These are phyloP conservation scores for Pedetes capensis DNA, from an alignment of 2,113 vertebrate genomes.

Conservation along the genomic window DNA sequence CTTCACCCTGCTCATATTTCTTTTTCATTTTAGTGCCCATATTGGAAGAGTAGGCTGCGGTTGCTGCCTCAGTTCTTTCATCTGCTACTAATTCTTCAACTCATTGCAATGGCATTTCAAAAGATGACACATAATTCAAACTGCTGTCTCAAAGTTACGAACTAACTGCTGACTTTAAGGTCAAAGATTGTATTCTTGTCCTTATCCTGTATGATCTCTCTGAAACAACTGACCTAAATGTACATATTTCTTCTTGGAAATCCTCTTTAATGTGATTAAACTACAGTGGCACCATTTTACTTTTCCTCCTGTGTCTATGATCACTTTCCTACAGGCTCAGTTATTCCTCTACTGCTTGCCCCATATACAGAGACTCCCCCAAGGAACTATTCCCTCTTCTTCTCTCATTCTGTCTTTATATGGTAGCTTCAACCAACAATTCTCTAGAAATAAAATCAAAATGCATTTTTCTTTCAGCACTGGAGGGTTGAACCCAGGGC, in stretches of 20 bases:
- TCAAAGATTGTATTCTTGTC: neutral
- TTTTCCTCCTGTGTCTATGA: neutral
- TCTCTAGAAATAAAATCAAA: neutral
- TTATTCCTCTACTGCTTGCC: neutral
- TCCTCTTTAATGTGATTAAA: neutral
- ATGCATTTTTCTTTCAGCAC: neutral
- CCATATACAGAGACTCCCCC: no score
- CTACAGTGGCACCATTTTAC: rapidly evolving
- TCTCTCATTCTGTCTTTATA: neutral
- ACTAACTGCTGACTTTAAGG: neutral
- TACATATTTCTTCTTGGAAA: neutral
- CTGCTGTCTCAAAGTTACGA: neutral
- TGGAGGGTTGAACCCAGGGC: no score
- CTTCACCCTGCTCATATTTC: neutral
- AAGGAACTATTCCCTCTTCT: neutral
- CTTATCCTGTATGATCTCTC: neutral
- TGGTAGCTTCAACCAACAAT: neutral
- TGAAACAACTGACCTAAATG: neutral
- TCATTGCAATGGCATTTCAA: neutral
- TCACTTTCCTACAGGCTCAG: neutral
- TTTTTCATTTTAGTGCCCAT: neutral
- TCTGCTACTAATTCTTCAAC: neutral
- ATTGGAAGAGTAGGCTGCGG: neutral
- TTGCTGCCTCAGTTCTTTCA: neutral
- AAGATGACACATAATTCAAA: neutral